Conservation (phyloP, 1,140 invertebrate genomes). For the Drosophila aff. region DNA sequence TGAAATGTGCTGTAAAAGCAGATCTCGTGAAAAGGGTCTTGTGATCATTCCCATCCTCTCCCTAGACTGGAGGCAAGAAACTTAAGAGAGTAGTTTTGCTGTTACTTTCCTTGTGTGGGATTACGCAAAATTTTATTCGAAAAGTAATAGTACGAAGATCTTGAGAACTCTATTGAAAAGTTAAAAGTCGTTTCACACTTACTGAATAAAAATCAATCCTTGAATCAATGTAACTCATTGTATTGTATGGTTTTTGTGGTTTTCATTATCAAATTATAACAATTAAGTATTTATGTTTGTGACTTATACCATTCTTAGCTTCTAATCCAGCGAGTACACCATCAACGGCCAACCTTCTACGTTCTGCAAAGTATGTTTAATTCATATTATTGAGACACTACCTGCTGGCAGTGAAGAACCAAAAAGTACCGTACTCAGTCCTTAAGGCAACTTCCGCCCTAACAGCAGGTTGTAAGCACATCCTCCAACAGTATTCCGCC, state of each 20-base stretch:
- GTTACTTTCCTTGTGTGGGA: no score
- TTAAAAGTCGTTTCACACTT: neutral
- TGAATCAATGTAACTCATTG: neutral
- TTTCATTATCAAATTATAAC: neutral
- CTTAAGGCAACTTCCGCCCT: slow-evolving; percentile 26
- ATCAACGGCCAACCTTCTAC: neutral
- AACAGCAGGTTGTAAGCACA: slow-evolving; percentile 23
- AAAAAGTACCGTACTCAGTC: neutral
- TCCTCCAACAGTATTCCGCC: slow-evolving; percentile 10
- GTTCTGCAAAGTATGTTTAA: neutral
- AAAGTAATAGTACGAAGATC: no score
- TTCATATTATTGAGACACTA: neutral
- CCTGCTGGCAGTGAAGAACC: neutral
- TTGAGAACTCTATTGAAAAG: no score
- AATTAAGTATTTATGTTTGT: neutral
- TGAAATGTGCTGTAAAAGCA: no score
- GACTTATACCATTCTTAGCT: neutral
- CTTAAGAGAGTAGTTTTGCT: no score
- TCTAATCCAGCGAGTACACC: no score
- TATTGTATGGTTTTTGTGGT: neutral
- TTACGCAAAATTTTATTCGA: no score
- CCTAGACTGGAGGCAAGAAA: no score
- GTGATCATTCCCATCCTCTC: no score
- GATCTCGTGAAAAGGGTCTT: no score
- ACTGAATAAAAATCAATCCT: neutral